Evolutionary conservation across 1,140 invertebrate species (phyloP).

Genomic region (Caenorhabditis inopinata): DNA sequence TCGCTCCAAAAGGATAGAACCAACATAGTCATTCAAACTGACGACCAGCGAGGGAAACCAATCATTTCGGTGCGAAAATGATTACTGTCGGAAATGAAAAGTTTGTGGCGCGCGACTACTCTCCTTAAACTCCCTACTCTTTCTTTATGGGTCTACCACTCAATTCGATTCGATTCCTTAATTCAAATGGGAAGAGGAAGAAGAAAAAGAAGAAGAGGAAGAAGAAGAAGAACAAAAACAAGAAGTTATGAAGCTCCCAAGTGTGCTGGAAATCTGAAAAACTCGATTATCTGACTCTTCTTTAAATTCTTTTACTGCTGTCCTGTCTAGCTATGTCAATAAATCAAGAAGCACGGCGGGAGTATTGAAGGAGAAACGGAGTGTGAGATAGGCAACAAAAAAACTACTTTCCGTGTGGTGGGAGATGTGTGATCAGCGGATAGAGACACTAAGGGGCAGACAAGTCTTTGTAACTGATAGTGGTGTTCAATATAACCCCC

Average conservation of each 20-base stretch:
- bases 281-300: conserved; percentile 2
- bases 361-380: neutral
- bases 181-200: conserved; percentile 1
- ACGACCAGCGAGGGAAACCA: neutral
- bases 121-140: neutral
- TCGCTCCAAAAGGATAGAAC: too few relatives aligned
- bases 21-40: neutral
- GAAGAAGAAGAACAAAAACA: too few relatives aligned
- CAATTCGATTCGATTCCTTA: neutral
- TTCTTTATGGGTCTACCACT: neutral
- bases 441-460: neutral
- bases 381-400: neutral
- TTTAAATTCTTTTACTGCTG: neutral
- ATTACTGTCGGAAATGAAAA: neutral
- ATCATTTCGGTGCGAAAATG: neutral
- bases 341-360: neutral
- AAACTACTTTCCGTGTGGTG: neutral
- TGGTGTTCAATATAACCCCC: too few relatives aligned
- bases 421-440: neutral
- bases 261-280: neutral
- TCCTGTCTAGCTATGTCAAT: conserved; percentile 13
- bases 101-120: neutral
- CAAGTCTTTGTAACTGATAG: too few relatives aligned
- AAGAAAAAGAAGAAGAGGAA: too few relatives aligned
- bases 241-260: too few relatives aligned